phyloP scores from a whole-genome alignment of 2,888 invertebrate genomes.

The Cataglyphis livida region DNA sequence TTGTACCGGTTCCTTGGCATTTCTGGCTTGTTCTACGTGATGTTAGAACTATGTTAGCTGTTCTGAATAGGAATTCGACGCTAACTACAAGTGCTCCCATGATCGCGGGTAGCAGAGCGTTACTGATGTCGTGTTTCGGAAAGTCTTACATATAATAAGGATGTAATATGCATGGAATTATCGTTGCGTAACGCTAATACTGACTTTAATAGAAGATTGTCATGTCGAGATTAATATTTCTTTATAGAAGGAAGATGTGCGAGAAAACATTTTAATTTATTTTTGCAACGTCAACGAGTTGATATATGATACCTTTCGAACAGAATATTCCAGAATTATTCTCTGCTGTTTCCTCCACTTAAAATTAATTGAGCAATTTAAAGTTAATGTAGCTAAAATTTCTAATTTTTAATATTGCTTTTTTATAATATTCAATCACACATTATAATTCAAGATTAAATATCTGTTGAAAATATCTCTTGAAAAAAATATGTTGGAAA shows the following conservation, averaged over 20 bases:
- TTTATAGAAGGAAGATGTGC: neutral
- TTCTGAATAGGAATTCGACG: constrained; percentile 50
- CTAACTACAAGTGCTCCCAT: constrained; percentile 50
- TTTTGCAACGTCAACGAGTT: neutral
- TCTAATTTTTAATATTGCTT: neutral
- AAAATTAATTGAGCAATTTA: neutral
- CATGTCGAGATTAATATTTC: neutral
- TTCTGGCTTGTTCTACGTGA: constrained; percentile 49
- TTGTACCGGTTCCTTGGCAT: constrained; percentile 39
- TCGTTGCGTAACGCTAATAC: neutral
- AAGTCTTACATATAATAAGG: constrained; percentile 44
- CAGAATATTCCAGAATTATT: no score
- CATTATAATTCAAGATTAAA: neutral
- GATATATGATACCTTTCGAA: neutral
- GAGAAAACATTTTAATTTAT: neutral
- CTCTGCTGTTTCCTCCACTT: neutral
- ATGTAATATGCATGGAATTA: constrained; percentile 20
- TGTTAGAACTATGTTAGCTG: constrained; percentile 52
- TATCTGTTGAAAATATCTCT: neutral
- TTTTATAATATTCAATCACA: neutral
- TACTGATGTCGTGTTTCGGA: constrained; percentile 39
- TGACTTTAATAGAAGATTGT: neutral
- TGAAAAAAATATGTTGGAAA: neutral
- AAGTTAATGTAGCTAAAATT: neutral
- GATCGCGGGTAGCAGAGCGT: constrained; percentile 50